Conservation (phyloP, 1,140 invertebrate genomes). For the Saccostrea echinata region DNA sequence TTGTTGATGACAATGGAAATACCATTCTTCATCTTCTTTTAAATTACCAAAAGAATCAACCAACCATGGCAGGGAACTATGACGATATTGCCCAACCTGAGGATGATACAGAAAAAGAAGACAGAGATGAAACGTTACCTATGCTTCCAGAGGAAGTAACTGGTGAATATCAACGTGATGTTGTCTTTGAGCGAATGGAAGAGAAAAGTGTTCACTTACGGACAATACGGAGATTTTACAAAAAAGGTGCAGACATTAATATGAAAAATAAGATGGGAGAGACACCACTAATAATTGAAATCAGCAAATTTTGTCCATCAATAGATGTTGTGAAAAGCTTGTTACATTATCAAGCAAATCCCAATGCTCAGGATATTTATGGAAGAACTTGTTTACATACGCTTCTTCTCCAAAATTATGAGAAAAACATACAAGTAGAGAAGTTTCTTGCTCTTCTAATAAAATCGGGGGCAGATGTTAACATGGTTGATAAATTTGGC, state of each 20-base stretch:
- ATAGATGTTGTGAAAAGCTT: background rate
- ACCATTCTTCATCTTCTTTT: background rate
- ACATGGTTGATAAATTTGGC: background rate
- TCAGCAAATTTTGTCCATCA: background rate
- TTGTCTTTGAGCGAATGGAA: background rate
- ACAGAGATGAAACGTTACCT: background rate
- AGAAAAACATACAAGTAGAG: background rate
- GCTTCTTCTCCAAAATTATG: background rate
- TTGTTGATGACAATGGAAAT: background rate
- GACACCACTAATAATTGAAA: slow-evolving; percentile 23
- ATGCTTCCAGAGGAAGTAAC: slow-evolving; percentile 7
- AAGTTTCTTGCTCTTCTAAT: background rate
- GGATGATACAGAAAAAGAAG: background rate
- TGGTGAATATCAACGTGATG: background rate
- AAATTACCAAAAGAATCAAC: background rate
- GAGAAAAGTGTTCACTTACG: background rate
- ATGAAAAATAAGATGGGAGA: slow-evolving; percentile 23
- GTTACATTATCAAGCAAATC: background rate
- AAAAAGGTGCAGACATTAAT: background rate
- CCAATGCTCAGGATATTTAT: background rate
- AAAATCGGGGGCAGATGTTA: background rate
- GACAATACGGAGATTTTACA: slow-evolving; percentile 12
- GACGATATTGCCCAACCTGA: background rate
- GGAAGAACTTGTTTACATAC: background rate
- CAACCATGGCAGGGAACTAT: background rate